Evolutionary conservation across 2,888 invertebrate genomes (phyloP), one percentile per base, ranked within the genome.

Genomic region (Teleiodes luculella): DNA sequence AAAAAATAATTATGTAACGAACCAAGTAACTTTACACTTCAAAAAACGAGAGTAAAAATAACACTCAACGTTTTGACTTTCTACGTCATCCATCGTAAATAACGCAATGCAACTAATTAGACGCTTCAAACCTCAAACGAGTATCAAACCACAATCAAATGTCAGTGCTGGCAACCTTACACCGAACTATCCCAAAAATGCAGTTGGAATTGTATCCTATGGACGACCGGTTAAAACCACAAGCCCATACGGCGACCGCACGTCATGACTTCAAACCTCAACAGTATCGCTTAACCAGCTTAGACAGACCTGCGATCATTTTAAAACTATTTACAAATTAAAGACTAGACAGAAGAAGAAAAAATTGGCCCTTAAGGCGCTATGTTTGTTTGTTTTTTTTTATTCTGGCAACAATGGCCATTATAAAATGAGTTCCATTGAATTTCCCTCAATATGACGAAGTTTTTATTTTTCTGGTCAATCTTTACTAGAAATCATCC

Each of bases 101-200:
- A n/a, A n/a, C n/a, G n/a, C n/a, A 31, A 51, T 36, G 20, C 24
- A 49, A 36, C 49, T 37, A 49, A 52, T 52, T 46, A 36, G 52
- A 52, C 45, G 36, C 24, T 14, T 14, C n/a, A 45, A 46, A 33
- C 16, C 52, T 8, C 36, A 10, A 20, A 45, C 56, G 28, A 30
- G 16, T 53, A 51, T 46, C 50, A 61, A 62, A 74, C 71, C 72
- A 60, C 74, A 75, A 72, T 70, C 64, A 55, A 65, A 61, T 18
- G 41, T 31, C 41, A 30, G 36, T 65, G 62, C 64, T 59, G 63
- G 72, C 69, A 74, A 76, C 63, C 58, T 64, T 63, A 76, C 66
- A 72, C 76, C 65, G 54, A 77, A 75, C 68, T 66, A 84, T 83
- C 74, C 80, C 72, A 82, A 83, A 83, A 77, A 84, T 83, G 84